These are phyloP conservation scores for Microchrysa polita DNA, from an alignment of 2,888 invertebrate species.

Conservation along the genomic window DNA sequence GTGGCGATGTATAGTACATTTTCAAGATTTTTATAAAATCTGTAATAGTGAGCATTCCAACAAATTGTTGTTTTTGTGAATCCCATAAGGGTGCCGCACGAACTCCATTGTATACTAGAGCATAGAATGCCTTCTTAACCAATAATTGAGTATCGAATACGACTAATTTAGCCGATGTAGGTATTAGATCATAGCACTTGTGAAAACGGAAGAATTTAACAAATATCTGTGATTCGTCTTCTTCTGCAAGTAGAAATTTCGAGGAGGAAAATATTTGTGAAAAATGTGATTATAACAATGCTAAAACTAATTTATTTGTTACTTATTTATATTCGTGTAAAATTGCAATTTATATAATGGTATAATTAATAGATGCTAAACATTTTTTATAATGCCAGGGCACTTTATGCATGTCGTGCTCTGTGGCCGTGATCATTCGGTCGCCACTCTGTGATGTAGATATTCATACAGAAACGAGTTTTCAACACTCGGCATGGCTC, in stretches of 20 bases:
- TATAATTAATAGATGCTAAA: no score
- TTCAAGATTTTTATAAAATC: conserved; percentile 98
- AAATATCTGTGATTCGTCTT: conserved; percentile 96
- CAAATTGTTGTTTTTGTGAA: conserved; percentile 87
- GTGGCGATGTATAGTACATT: conserved; percentile 95
- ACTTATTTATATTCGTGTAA: no score
- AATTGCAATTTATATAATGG: no score
- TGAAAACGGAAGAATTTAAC: conserved; percentile 99
- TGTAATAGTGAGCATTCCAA: conserved; percentile 99
- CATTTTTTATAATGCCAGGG: no score
- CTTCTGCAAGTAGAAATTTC: conserved; percentile 73
- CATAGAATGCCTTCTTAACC: conserved; percentile 99
- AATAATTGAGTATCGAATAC: conserved; percentile 98
- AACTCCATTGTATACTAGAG: conserved; percentile 98
- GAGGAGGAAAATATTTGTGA: not conserved
- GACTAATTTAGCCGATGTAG: conserved; percentile 98
- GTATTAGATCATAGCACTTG: conserved; percentile 99
- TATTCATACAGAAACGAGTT: no score
- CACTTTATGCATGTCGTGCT: no score
- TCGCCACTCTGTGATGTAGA: no score
- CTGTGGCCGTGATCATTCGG: no score
- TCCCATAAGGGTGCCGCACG: conserved; percentile 99
- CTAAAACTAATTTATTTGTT: no score
- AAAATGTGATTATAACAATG: not conserved
- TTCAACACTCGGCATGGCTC: no score